Percentiles rank a stretch among this genome's conserved stretches.
These are phyloP conservation scores for Hyperoplus lanceolatus DNA, from an alignment of 2,797 vertebrate species.

Conservation along the genomic window DNA sequence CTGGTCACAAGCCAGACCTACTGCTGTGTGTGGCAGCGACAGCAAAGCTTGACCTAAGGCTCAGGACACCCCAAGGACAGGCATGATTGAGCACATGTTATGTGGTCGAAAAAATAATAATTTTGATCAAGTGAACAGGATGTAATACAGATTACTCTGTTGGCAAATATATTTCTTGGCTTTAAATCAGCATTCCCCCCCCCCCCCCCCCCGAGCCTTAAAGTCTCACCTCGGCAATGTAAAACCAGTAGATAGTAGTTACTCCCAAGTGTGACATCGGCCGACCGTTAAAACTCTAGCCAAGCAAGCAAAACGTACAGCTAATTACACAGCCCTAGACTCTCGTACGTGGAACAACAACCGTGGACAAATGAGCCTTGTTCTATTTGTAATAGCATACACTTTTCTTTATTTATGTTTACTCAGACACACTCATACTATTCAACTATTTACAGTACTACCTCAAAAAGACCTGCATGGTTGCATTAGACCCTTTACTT, in stretches of 20 bases:
- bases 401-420: neutral
- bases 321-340: conserved; percentile 28
- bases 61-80: conserved; percentile 41
- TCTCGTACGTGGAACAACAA: neutral
- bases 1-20: conserved; percentile 49
- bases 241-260: conserved; percentile 24
- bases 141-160: conserved; percentile 48
- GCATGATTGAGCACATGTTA: neutral
- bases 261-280: conserved; percentile 17
- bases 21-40: conserved; percentile 23
- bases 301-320: conserved; percentile 11
- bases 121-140: conserved; percentile 38
- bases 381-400: no score
- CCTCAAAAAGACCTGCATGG: neutral
- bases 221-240: conserved; percentile 26
- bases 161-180: conserved; percentile 26
- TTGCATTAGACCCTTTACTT: neutral
- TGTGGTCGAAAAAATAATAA: conserved; percentile 29
- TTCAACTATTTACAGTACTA: no score
- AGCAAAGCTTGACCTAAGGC: conserved; percentile 50
- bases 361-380: neutral
- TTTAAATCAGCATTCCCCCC: conserved; percentile 47
- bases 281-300: conserved; percentile 24
- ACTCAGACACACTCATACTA: neutral
- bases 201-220: conserved; percentile 17